Base-by-base conservation (phyloP, 2,113 vertebrate genomes). In the Oryzias curvinotus region DNA sequence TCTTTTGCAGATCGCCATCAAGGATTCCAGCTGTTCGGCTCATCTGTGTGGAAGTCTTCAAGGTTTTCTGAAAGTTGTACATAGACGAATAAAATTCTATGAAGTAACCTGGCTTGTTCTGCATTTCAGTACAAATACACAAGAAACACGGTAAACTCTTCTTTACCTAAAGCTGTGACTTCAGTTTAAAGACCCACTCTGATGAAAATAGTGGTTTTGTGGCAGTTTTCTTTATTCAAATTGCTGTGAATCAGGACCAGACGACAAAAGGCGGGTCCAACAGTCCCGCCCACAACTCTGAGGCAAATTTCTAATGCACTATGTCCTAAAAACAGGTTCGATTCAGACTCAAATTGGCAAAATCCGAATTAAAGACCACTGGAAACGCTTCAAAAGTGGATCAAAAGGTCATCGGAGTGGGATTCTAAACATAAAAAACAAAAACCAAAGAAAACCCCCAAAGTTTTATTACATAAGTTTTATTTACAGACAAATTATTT, bases 401-500 rank as follows among this genome's bases (percentile, higher is more conserved):
- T 28, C 26, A 28, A 28, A 28, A 5, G 6, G 6, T 36, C 8
- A 36, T 12, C 36, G 12, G 36, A 36, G 36, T 19, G 12, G 21
- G 23, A 51, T 15, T 51, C 25, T 49, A 49, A 49, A 49, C 19
- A 14, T 21, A 23, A 12, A 5, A 44, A 19, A 57, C 30, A 19
- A 55, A 17, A 7, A 36, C 13, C n/a, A n/a, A n/a, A n/a, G n/a
- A n/a, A n/a, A n/a, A n/a, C n/a, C n/a, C n/a, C n/a, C n/a, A n/a
- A 4, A 19, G 26, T 48, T 55, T 83, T 69, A 77, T 75, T 85
- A 79, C 65, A 66, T 77, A 69, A 75, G 65, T 82, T 89, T 89
- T 92, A 92, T 90, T 92, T 92, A 93, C 90, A 93, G 72, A 81
- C 80, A 81, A 23, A 86, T 79, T 85, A 66, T 85, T 80, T 81